Evolutionary conservation across 2,888 invertebrate species (phyloP).

Genomic region (Electrophaes corylata): DNA sequence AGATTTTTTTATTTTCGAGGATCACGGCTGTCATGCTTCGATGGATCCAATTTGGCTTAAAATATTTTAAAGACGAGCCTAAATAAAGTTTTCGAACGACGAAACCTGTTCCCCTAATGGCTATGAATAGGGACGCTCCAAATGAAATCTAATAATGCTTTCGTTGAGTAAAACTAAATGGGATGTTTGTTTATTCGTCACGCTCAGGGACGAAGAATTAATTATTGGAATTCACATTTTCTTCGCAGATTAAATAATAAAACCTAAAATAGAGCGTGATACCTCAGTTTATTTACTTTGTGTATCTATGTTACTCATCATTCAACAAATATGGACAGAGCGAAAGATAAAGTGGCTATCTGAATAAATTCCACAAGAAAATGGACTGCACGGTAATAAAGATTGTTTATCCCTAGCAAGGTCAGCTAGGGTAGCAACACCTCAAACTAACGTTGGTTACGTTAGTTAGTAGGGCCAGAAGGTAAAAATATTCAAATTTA

Average conservation of each 20-base stretch:
- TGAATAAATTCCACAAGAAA: constrained; percentile 26
- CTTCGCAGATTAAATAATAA: not conserved
- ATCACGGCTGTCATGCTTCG: constrained; percentile 54
- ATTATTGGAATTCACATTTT: constrained; percentile 6
- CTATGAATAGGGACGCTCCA: constrained; percentile 53
- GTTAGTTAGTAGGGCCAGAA: no score
- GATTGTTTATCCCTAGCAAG: constrained; percentile 48
- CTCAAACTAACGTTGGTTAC: constrained; percentile 9
- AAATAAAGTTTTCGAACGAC: constrained; percentile 47
- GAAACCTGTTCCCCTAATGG: constrained; percentile 50
- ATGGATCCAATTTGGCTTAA: constrained; percentile 54
- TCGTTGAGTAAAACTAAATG: constrained; percentile 34
- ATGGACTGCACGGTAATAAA: constrained; percentile 35
- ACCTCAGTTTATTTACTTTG: constrained; percentile 12
- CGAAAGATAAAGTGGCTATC: constrained; percentile 35
- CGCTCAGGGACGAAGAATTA: not conserved
- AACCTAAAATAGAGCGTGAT: constrained; percentile 8
- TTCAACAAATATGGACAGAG: constrained; percentile 35
- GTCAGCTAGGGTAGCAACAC: constrained; percentile 43
- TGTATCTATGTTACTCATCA: constrained; percentile 26
- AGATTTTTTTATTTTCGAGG: constrained; percentile 40
- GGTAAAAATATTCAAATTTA: no score
- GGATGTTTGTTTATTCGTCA: constrained; percentile 30
- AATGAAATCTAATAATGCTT: constrained; percentile 44
- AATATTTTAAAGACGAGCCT: constrained; percentile 52